These are phyloP conservation scores for Phragmatobia fuliginosa DNA, from an alignment of 2,888 invertebrate genomes.

Conservation along the genomic window DNA sequence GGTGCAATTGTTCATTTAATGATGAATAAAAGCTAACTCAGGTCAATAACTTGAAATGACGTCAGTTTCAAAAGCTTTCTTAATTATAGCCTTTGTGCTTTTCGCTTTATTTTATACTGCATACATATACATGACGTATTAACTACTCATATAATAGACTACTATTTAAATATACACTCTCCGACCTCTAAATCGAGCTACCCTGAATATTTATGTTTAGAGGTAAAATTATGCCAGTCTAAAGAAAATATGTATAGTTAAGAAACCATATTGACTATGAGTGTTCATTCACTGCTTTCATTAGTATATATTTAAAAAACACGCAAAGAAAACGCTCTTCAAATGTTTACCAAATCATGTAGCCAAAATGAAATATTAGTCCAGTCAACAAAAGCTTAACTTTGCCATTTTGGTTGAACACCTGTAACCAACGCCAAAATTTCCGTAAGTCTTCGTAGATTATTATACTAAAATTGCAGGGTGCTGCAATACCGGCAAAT, in stretches of 20 bases:
- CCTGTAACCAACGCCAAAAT: too few relatives aligned
- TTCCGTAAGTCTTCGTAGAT: too few relatives aligned
- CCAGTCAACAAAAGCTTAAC: too few relatives aligned
- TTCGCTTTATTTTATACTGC: constrained; percentile 28
- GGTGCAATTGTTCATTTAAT: constrained; percentile 33
- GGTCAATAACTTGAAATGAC: constrained; percentile 69
- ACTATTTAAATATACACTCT: not conserved
- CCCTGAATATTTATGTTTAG: not conserved
- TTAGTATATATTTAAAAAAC: not conserved
- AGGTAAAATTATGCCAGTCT: not conserved
- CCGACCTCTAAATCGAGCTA: not conserved
- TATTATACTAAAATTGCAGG: too few relatives aligned
- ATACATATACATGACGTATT: not conserved
- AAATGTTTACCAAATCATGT: not conserved
- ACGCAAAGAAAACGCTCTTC: not conserved
- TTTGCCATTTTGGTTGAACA: too few relatives aligned
- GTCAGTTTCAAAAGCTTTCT: constrained; percentile 54
- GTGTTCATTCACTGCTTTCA: not conserved
- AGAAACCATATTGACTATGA: not conserved
- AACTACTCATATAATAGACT: not conserved
- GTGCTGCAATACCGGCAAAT: too few relatives aligned
- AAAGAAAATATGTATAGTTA: not conserved
- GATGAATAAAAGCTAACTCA: constrained; percentile 46
- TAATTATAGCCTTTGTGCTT: constrained; percentile 53
- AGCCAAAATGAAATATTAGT: not conserved